Conservation (phyloP, 2,888 invertebrate genomes). For the Acanthopleura granulata region DNA sequence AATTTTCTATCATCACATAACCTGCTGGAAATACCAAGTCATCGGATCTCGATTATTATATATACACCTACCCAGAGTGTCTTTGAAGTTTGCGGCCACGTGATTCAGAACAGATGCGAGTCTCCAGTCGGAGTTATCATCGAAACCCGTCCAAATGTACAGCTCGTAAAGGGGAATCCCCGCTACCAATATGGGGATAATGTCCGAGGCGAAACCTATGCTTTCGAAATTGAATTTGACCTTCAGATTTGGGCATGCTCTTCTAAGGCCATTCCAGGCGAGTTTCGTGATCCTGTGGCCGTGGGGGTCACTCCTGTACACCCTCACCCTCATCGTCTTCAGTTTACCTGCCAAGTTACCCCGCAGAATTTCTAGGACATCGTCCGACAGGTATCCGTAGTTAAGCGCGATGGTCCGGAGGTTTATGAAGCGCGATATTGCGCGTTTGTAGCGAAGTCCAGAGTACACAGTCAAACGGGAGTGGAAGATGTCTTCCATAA, state of each 20-base stretch:
- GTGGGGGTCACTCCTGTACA: conserved; percentile 54
- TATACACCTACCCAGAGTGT: conserved; percentile 38
- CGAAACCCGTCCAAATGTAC: conserved; percentile 60
- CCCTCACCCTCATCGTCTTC: conserved; percentile 45
- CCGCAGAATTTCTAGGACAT: conserved; percentile 42
- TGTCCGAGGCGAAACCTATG: conserved; percentile 42
- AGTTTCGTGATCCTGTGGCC: conserved; percentile 45
- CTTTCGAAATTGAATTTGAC: conserved; percentile 55
- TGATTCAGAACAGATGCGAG: conserved; percentile 43
- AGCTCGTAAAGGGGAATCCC: conserved; percentile 49
- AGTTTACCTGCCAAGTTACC: conserved; percentile 44
- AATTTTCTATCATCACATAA: too few species aligned
- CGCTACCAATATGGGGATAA: conserved; percentile 43
- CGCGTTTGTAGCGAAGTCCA: conserved; percentile 38
- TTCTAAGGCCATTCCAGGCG: conserved; percentile 42
- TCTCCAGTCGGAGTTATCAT: conserved; percentile 50
- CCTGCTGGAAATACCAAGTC: too few species aligned
- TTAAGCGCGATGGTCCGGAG: conserved; percentile 49
- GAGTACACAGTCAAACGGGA: conserved; percentile 41
- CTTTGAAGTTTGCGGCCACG: conserved; percentile 35
- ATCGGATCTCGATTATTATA: too few species aligned
- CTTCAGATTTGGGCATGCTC: conserved; percentile 44
- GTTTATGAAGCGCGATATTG: conserved; percentile 45
- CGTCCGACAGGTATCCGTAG: conserved; percentile 54
- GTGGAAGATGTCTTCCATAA: conserved; percentile 57